These are phyloP conservation scores for Campodea augens DNA, from an alignment of 1,140 invertebrate species.

Conservation along the genomic window DNA sequence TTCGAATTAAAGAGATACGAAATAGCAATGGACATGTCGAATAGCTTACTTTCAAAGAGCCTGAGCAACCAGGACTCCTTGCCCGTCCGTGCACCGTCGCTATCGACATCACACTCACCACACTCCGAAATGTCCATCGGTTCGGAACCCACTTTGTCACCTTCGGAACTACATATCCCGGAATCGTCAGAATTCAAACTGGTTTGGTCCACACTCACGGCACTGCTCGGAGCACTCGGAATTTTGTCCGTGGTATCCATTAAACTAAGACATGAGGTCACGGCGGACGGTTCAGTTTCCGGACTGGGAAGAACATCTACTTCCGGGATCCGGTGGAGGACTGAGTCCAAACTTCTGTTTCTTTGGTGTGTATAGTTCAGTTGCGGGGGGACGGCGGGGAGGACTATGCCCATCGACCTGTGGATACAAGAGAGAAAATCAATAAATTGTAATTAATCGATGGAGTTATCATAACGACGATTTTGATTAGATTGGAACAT, in stretches of 20 bases:
- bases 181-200: constrained; percentile 71
- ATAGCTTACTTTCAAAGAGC: constrained; percentile 89
- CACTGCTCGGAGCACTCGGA: constrained; percentile 10
- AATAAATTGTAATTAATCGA: too few species aligned
- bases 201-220: constrained; percentile 36
- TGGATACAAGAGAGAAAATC: too few species aligned
- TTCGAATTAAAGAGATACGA: constrained; percentile 97
- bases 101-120: constrained; percentile 24
- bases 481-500: too few species aligned
- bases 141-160: constrained; percentile 29
- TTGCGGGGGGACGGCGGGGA: constrained; percentile 22
- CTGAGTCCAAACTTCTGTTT: constrained; percentile 71
- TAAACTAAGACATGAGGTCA: constrained; percentile 5
- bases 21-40: constrained; percentile 94
- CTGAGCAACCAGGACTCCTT: constrained; percentile 44
- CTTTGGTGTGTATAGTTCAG: constrained; percentile 53
- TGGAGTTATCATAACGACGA: too few species aligned
- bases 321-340: constrained; percentile 64
- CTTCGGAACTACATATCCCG: constrained; percentile 50
- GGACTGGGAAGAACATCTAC: constrained; percentile 60
- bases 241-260: constrained; percentile 6
- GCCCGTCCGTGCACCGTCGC: constrained; percentile 19
- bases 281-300: constrained; percentile 35
- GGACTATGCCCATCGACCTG: constrained; percentile 55
- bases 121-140: constrained; percentile 45